phyloP scores from a whole-genome alignment of 2,113 vertebrate species.

The Pipa parva region DNA sequence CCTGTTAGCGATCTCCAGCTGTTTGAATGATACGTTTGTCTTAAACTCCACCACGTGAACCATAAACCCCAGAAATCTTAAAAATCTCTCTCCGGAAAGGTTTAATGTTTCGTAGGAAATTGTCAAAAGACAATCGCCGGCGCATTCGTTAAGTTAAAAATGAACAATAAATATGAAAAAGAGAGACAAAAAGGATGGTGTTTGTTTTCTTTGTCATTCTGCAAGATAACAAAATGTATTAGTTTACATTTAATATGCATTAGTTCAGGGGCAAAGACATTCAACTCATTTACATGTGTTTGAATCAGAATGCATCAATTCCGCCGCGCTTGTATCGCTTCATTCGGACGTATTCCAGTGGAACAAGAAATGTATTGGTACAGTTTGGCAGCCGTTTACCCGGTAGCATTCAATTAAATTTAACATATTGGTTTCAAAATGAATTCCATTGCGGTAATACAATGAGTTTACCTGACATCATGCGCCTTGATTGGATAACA shows the following conservation, averaged over 20 bases:
- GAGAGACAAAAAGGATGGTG: background rate
- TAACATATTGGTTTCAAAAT: background rate
- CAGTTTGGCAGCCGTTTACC: slow-evolving; percentile 26
- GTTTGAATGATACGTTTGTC: too few species aligned
- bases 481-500: background rate
- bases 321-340: slow-evolving; percentile 47
- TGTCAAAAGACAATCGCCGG: too few species aligned
- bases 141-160: background rate
- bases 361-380: slow-evolving; percentile 39
- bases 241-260: slow-evolving; percentile 56
- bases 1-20: too few species aligned
- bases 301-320: slow-evolving; percentile 52
- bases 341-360: slow-evolving; percentile 48
- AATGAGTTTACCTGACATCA: background rate
- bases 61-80: too few species aligned
- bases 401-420: background rate
- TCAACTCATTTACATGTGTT: slow-evolving; percentile 57
- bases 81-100: background rate
- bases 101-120: background rate
- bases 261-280: slow-evolving; percentile 55
- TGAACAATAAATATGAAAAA: too few species aligned
- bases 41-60: too few species aligned
- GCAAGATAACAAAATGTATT: slow-evolving; percentile 57
- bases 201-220: background rate
- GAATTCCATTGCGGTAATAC: background rate